Evolutionary conservation across 2,888 invertebrate species (phyloP), one percentile per base, ranked within the genome.

Genomic region (Apotomis turbidana): DNA sequence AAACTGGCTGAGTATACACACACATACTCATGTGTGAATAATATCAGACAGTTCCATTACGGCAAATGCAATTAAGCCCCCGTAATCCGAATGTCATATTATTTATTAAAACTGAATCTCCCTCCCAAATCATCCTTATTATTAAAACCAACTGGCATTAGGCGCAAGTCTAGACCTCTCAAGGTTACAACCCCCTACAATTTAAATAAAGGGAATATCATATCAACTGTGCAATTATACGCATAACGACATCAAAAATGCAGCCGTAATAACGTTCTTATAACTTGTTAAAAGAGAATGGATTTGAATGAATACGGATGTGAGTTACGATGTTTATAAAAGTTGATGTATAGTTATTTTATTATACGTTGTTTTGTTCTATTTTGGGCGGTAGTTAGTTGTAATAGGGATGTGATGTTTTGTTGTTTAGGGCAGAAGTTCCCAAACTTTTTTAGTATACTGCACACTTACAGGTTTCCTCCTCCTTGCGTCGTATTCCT

Each of bases 101-200:
- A 27, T 27, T 27, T 27, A 27, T 27, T 27, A 27, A 27, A 27
- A 27, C 27, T 27, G 27, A 64, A 36, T 36, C 52, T 15, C 64
- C 52, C 52, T 27, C 6, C 4, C 46, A 44, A 54, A 58, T 64
- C 13, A 46, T 54, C 3, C 44, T 71, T 54, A 66, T 59, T 38
- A 63, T 10, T 63, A 58, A 46, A 54, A 60, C 59, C 46, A 54
- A 44, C 69, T 41, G 51, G 61, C 59, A 70, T 70, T 73, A 75
- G 71, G 67, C 64, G 36, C 58, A 38, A 52, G 75, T 75, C 75
- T 75, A 75, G 73, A 75, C 75, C 68, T 51, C 51, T 70, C 75
- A 75, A 75, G 75, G 75, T 75, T 73, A 66, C 63, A 6, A 13
- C 69, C 58, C 46, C 58, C 55, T 59, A 62, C 69, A 52, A 68